Evolutionary conservation across 2,888 invertebrate species (phyloP).

Genomic region (Drosophila merina): DNA sequence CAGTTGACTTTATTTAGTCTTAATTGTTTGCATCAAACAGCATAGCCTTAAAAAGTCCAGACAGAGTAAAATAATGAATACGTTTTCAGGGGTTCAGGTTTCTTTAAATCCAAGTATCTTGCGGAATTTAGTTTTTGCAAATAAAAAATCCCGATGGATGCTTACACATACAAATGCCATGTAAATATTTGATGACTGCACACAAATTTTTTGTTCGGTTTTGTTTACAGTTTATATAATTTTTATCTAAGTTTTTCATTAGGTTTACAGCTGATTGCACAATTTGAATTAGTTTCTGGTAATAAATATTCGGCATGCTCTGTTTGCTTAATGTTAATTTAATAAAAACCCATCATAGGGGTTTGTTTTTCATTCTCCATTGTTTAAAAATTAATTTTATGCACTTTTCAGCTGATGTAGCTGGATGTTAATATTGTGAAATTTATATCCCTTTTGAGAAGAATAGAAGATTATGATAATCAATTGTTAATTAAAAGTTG

Average conservation of each 20-base stretch:
- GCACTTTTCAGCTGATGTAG: slow-evolving; percentile 24
- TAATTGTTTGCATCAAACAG: slow-evolving; percentile 16
- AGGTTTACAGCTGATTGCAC: slow-evolving; percentile 55
- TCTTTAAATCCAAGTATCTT: background rate
- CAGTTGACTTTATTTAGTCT: background rate
- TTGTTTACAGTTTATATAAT: slow-evolving; percentile 64
- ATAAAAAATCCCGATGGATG: background rate
- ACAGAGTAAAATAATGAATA: background rate
- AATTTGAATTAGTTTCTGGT: slow-evolving; percentile 39
- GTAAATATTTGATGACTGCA: slow-evolving; percentile 11
- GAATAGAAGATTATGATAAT: background rate
- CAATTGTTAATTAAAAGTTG: background rate
- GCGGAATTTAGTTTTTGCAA: slow-evolving; percentile 3
- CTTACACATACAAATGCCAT: slow-evolving; percentile 10
- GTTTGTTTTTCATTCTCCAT: slow-evolving; percentile 7
- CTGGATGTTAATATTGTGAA: slow-evolving; percentile 4
- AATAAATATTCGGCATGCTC: slow-evolving; percentile 29
- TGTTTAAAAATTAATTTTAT: slow-evolving; percentile 8
- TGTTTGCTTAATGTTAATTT: slow-evolving; percentile 71
- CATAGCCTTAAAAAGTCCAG: slow-evolving; percentile 10
- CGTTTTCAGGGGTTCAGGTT: background rate
- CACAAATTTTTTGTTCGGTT: slow-evolving; percentile 16
- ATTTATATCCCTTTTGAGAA: background rate
- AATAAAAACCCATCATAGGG: slow-evolving; percentile 59
- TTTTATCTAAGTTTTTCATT: slow-evolving; percentile 64